These are phyloP conservation scores for Regulus satrapa DNA, from an alignment of 2,113 vertebrate genomes.

Conservation along the genomic window DNA sequence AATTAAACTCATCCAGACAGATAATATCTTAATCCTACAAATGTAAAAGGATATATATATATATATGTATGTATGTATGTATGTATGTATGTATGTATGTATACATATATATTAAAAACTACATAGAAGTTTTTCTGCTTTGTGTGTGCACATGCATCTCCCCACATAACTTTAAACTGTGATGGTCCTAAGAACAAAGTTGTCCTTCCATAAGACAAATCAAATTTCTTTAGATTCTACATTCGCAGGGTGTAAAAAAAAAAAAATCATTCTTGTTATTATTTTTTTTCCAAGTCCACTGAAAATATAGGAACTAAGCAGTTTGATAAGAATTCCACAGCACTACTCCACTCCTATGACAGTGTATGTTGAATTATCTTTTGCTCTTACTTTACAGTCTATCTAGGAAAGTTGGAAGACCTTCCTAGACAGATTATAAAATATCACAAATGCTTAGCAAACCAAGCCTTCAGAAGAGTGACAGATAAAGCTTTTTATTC, in stretches of 20 bases:
- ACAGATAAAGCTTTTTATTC: neutral
- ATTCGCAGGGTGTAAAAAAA: neutral
- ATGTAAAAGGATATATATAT: neutral
- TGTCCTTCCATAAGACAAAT: neutral
- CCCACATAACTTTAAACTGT: neutral
- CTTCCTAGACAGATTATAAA: neutral
- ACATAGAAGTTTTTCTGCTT: neutral
- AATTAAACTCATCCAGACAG: neutral
- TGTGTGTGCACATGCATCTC: neutral
- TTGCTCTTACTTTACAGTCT: neutral
- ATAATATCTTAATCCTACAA: neutral
- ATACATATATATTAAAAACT: neutral
- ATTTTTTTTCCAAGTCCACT: conserved; percentile 6
- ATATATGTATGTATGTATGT: neutral
- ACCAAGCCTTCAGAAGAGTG: neutral
- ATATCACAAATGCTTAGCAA: neutral
- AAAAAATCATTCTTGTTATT: neutral
- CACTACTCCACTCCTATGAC: neutral
- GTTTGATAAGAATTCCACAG: neutral
- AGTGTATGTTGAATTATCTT: neutral
- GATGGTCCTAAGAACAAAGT: neutral
- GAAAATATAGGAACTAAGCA: neutral
- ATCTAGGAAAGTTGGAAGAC: neutral
- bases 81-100: neutral
- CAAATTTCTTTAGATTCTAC: neutral